Percentiles rank a stretch among this genome's conserved stretches.
These are phyloP conservation scores for Ctenoplectra terminalis DNA, from an alignment of 1,140 invertebrate species.

Conservation along the genomic window DNA sequence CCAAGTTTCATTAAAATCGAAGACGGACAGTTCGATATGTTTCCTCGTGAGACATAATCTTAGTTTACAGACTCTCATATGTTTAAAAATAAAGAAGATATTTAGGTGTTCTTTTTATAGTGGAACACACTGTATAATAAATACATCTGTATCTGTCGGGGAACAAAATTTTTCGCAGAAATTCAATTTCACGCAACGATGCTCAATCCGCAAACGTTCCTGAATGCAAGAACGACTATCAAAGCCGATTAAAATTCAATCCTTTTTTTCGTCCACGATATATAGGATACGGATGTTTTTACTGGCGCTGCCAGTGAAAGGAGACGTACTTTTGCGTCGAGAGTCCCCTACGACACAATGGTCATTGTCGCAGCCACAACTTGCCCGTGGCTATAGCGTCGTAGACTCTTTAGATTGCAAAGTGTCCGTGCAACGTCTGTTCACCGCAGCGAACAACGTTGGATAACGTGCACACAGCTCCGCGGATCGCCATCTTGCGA, in stretches of 20 bases:
- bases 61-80: too few species aligned
- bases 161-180: too few species aligned
- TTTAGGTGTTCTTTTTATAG: too few species aligned
- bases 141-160: too few species aligned
- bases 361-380: conserved; percentile 28
- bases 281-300: background rate
- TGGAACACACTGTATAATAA: too few species aligned
- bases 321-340: conserved; percentile 15
- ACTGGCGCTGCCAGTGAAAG: background rate
- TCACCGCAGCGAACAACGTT: conserved; percentile 3
- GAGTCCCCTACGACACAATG: conserved; percentile 10
- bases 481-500: background rate
- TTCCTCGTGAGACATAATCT: too few species aligned
- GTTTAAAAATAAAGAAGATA: too few species aligned
- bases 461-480: background rate
- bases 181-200: background rate
- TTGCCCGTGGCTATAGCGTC: conserved; percentile 11
- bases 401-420: conserved; percentile 7
- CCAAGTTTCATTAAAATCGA: too few species aligned
- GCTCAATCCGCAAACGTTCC: background rate
- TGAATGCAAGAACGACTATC: background rate
- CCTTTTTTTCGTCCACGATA: background rate
- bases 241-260: conserved; percentile 17
- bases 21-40: too few species aligned
- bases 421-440: conserved; percentile 6